These are phyloP conservation scores for Noctua comes DNA, from an alignment of 2,888 invertebrate genomes.

Conservation along the genomic window DNA sequence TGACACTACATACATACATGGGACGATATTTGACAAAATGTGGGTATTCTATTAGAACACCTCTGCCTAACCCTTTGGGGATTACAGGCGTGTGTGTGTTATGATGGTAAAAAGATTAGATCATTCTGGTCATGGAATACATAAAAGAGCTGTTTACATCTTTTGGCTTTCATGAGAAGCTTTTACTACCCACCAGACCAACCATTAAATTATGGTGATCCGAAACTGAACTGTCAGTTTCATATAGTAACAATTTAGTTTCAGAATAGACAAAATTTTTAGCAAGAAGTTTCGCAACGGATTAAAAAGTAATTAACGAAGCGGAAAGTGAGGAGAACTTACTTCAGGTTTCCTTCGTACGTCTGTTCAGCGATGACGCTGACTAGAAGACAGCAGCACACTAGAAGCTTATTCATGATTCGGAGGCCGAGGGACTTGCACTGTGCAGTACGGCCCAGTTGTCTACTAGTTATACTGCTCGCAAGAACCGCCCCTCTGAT, in stretches of 20 bases:
- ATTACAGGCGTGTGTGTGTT: no score
- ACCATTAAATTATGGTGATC: not conserved
- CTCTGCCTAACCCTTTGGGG: no score
- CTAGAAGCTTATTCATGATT: constrained; percentile 34
- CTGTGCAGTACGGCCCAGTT: not conserved
- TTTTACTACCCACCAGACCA: not conserved
- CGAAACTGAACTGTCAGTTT: not conserved
- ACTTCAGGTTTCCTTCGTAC: not conserved
- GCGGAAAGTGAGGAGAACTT: not conserved
- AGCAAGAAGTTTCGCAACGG: not conserved
- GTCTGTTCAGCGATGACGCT: constrained; percentile 38
- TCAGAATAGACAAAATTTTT: not conserved
- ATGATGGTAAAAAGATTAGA: no score
- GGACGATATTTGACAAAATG: no score
- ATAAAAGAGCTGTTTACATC: no score
- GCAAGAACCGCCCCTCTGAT: constrained; percentile 28
- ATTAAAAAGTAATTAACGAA: not conserved
- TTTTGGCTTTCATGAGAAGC: not conserved
- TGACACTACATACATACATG: no score
- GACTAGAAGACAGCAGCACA: constrained; percentile 38
- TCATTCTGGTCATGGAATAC: no score
- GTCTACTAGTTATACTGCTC: constrained; percentile 32
- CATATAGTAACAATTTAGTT: not conserved
- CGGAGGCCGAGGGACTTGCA: not conserved
- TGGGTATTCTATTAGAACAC: no score